Evolutionary conservation across 2,113 vertebrate species (phyloP).

Genomic region (Brachypodius melanocephalos): DNA sequence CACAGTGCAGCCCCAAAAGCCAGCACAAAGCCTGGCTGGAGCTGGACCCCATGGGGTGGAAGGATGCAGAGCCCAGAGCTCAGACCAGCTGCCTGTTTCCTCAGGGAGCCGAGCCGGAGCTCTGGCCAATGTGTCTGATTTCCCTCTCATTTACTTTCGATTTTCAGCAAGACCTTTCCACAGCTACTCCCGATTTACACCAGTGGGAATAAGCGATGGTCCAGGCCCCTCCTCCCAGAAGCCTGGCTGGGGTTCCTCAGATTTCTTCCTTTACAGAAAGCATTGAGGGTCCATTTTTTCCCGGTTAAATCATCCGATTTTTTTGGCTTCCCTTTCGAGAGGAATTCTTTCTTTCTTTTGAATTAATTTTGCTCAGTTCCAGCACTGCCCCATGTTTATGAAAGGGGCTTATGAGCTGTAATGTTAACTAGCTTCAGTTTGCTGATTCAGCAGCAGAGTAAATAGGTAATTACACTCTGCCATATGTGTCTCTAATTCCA

Average conservation of each 20-base stretch:
- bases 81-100: slow-evolving; percentile 1
- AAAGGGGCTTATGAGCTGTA: slow-evolving; percentile 46
- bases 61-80: not conserved
- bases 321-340: slow-evolving; percentile 32
- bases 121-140: not conserved
- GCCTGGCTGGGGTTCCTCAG: slow-evolving; percentile 19
- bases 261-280: slow-evolving; percentile 28
- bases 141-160: slow-evolving; percentile 33
- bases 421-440: slow-evolving; percentile 58
- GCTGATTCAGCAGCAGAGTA: slow-evolving; percentile 72
- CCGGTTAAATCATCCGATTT: slow-evolving; percentile 61
- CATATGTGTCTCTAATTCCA: slow-evolving; percentile 72
- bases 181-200: slow-evolving; percentile 33
- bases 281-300: slow-evolving; percentile 53
- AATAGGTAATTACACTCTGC: slow-evolving; percentile 72
- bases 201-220: not conserved
- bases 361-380: slow-evolving; percentile 54
- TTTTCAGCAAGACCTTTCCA: slow-evolving; percentile 42
- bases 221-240: slow-evolving; percentile 35
- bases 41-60: not conserved
- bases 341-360: slow-evolving; percentile 50
- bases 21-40: not conserved
- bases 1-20: not conserved
- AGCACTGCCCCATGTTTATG: slow-evolving; percentile 49
- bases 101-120: not conserved